A percentile compares a stretch with the other conserved stretches of the same genome.
Conservation (phyloP, 2,113 vertebrate genomes). For the Natator depressus region DNA sequence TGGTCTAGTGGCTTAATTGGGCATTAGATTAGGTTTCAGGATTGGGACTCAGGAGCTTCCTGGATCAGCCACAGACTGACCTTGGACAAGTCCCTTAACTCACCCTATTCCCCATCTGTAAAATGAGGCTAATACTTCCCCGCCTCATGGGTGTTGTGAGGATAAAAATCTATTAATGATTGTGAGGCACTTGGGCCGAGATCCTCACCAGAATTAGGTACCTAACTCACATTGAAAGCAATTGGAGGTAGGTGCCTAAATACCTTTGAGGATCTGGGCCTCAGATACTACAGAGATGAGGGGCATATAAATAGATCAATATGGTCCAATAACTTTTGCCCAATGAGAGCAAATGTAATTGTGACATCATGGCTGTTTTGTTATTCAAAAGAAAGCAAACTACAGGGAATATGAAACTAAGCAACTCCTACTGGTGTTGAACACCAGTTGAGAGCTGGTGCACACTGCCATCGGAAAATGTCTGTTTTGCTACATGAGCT, state of each 20-base stretch:
- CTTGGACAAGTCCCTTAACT: neutral
- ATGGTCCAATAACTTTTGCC: neutral
- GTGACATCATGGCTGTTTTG: neutral
- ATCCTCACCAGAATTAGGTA: too few species aligned
- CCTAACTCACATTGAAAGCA: neutral
- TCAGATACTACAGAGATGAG: neutral
- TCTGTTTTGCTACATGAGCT: neutral
- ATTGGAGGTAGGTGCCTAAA: too few species aligned
- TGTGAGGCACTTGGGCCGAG: too few species aligned
- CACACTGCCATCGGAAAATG: neutral
- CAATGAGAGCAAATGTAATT: neutral
- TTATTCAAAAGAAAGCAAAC: neutral
- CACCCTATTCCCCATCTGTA: neutral
- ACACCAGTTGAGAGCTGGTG: neutral
- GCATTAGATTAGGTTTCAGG: neutral
- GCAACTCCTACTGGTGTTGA: neutral
- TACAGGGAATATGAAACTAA: neutral
- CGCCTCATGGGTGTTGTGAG: neutral
- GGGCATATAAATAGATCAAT: neutral
- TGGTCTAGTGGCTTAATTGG: conserved; percentile 41
- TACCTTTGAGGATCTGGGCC: too few species aligned
- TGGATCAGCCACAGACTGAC: neutral
- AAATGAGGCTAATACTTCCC: neutral
- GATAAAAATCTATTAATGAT: neutral
- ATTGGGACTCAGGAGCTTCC: conserved; percentile 28